Conservation (phyloP, 1,140 invertebrate species). For the Ooceraea biroi region DNA sequence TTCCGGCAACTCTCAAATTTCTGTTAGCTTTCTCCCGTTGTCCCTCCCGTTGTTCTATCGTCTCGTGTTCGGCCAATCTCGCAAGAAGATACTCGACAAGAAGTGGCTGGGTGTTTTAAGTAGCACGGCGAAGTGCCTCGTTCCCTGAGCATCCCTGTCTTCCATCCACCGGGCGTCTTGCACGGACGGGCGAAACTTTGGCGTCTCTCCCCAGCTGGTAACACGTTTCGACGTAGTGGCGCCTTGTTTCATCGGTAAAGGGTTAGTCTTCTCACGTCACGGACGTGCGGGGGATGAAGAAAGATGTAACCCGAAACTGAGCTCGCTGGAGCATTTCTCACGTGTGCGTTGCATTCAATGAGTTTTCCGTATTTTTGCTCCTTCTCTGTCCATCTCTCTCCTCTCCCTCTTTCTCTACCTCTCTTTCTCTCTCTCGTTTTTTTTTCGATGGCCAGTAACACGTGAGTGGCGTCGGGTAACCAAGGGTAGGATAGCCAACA, state of each 20-base stretch:
- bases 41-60: constrained; percentile 26
- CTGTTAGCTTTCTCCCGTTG: constrained; percentile 51
- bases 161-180: constrained; percentile 48
- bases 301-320: constrained; percentile 61
- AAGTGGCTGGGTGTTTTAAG: constrained; percentile 61
- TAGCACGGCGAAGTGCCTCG: constrained; percentile 57
- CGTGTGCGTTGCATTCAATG: constrained; percentile 59
- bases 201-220: constrained; percentile 31
- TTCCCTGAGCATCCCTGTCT: constrained; percentile 43
- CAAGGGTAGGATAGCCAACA: constrained; percentile 39
- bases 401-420: background rate
- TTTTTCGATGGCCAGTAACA: constrained; percentile 32
- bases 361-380: constrained; percentile 40
- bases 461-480: constrained; percentile 55
- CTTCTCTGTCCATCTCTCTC: background rate
- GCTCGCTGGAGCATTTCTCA: constrained; percentile 47
- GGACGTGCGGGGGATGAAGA: constrained; percentile 63
- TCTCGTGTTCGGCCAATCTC: constrained; percentile 60
- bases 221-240: constrained; percentile 59
- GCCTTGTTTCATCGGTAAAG: constrained; percentile 64
- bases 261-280: constrained; percentile 65
- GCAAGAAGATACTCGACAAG: constrained; percentile 64
- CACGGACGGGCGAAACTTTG: constrained; percentile 53
- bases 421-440: background rate
- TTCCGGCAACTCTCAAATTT: constrained; percentile 59